These are phyloP conservation scores for Epinotia nisella DNA, from an alignment of 2,888 invertebrate species.

Conservation along the genomic window DNA sequence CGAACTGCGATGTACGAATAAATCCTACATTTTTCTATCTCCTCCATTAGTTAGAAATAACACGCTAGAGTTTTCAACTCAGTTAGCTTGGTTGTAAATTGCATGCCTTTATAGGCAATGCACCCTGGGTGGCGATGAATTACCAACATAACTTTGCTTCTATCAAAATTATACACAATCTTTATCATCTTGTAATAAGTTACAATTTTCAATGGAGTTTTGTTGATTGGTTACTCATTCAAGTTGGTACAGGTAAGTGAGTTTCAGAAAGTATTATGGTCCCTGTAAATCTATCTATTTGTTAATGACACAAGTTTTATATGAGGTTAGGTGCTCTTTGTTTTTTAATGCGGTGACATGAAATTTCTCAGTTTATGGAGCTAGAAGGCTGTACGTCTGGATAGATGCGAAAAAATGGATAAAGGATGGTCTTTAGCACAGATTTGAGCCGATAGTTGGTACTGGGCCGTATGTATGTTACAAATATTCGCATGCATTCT, in stretches of 20 bases:
- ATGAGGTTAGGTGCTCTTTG: conserved; percentile 53
- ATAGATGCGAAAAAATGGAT: conserved; percentile 27
- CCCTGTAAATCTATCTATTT: conserved; percentile 76
- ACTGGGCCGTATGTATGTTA: background rate
- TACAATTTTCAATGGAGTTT: conserved; percentile 34
- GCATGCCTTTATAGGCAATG: conserved; percentile 76
- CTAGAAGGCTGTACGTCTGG: conserved; percentile 17
- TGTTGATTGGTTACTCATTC: conserved; percentile 10
- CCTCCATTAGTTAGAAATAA: conserved; percentile 67
- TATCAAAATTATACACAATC: conserved; percentile 29
- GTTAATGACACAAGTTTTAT: conserved; percentile 73
- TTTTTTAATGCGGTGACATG: conserved; percentile 39
- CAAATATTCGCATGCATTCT: background rate
- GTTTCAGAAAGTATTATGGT: conserved; percentile 76
- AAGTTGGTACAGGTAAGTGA: conserved; percentile 56
- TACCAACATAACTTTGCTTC: conserved; percentile 42
- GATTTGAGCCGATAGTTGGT: background rate
- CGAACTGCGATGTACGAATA: conserved; percentile 25
- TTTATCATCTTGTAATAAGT: conserved; percentile 9
- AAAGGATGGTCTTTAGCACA: background rate
- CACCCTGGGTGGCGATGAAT: conserved; percentile 73
- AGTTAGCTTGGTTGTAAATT: conserved; percentile 77
- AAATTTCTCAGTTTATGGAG: conserved; percentile 30
- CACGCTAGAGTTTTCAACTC: conserved; percentile 77
- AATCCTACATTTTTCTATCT: conserved; percentile 55